A percentile compares a stretch with the other conserved stretches of the same genome.
Conservation (phyloP, 2,113 vertebrate genomes). For the Tringa solitaria region DNA sequence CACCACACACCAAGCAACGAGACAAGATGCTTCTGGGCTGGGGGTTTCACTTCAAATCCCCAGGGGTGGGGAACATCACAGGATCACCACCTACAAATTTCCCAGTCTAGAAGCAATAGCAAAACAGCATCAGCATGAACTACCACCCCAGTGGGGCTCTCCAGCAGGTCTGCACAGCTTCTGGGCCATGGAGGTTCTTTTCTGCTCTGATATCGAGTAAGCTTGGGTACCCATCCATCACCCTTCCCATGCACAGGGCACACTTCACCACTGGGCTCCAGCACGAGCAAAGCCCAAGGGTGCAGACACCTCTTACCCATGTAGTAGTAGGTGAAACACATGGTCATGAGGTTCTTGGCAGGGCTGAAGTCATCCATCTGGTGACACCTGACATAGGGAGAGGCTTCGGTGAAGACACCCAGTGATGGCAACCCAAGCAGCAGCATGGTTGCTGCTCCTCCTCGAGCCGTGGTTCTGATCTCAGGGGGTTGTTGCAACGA, state of each 20-base stretch:
- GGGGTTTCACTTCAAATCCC: not conserved
- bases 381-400: conserved; percentile 79
- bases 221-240: not conserved
- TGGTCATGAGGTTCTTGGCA: conserved; percentile 98
- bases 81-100: fast-evolving
- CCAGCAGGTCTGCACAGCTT: not conserved
- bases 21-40: not conserved
- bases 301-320: conserved; percentile 75
- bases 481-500: fast-evolving
- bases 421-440: fast-evolving
- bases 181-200: not conserved
- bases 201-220: not conserved
- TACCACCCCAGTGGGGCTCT: fast-evolving
- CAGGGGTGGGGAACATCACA: not conserved
- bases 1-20: not conserved
- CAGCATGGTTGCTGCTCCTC: not conserved
- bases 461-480: fast-evolving
- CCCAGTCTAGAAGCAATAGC: not conserved
- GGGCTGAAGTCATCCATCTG: conserved; percentile 97
- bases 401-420: not conserved
- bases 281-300: not conserved
- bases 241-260: not conserved
- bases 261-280: fast-evolving
- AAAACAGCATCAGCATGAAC: not conserved
- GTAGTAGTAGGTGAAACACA: conserved; percentile 98